phyloP scores from a whole-genome alignment of 2,888 invertebrate species.

The Drosophila bunnanda region DNA sequence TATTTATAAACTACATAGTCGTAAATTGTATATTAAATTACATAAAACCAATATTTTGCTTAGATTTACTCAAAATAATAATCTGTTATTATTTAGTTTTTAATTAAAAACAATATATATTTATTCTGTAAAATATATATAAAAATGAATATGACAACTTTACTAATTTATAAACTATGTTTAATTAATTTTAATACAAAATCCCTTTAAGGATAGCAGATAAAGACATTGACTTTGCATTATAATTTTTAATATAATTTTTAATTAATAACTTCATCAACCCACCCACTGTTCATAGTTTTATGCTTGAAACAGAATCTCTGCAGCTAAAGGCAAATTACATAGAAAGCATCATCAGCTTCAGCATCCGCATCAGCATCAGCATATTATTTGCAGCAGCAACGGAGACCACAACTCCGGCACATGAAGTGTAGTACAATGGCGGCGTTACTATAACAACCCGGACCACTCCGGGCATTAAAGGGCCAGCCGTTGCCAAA shows the following conservation, averaged over 20 bases:
- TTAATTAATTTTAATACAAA: no score
- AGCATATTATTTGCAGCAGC: conserved; percentile 72
- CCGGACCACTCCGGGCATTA: conserved; percentile 30
- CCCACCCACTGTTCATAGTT: conserved; percentile 26
- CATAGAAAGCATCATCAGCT: conserved; percentile 32
- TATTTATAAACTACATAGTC: no score
- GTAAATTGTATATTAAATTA: no score
- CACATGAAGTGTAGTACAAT: conserved; percentile 51
- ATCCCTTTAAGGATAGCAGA: no score
- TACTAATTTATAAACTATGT: no score
- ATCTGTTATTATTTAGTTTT: no score
- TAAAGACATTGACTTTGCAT: no score
- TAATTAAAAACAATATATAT: no score
- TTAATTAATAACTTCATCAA: background rate
- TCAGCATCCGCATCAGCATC: conserved; percentile 14
- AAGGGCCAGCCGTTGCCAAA: conserved; percentile 29
- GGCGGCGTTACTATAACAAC: conserved; percentile 20
- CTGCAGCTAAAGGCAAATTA: conserved; percentile 68
- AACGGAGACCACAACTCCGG: conserved; percentile 42
- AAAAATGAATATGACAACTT: no score
- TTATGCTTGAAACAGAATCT: conserved; percentile 48
- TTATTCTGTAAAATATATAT: no score
- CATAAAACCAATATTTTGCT: no score
- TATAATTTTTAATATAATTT: background rate
- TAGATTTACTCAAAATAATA: no score